phyloP scores from a whole-genome alignment of 1,140 invertebrate genomes.

The Lasaia peninsularis region DNA sequence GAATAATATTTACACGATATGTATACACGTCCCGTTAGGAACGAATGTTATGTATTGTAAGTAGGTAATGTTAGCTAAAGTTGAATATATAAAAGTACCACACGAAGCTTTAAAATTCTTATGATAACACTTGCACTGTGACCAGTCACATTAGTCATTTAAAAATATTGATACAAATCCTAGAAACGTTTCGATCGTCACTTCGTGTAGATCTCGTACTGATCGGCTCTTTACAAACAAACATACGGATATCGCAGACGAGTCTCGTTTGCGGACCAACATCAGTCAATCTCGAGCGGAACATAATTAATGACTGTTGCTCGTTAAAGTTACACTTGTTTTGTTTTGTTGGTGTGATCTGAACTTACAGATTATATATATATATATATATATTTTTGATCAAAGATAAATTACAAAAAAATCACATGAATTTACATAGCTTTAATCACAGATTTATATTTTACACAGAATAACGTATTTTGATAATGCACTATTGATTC shows the following conservation, averaged over 20 bases:
- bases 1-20: slow-evolving; percentile 75
- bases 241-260: slow-evolving; percentile 23
- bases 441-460: slow-evolving; percentile 55
- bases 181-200: slow-evolving; percentile 10
- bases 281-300: slow-evolving; percentile 53
- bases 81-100: slow-evolving; percentile 68
- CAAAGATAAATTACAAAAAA: slow-evolving; percentile 15
- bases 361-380: slow-evolving; percentile 45
- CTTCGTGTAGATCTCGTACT: slow-evolving; percentile 19
- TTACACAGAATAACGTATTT: slow-evolving; percentile 57
- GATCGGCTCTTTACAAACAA: slow-evolving; percentile 18
- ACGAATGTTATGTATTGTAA: slow-evolving; percentile 73
- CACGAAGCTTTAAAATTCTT: slow-evolving; percentile 77
- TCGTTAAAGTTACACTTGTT: slow-evolving; percentile 47
- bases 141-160: slow-evolving; percentile 60
- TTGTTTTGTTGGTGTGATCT: slow-evolving; percentile 72
- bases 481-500: slow-evolving; percentile 64
- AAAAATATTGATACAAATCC: slow-evolving; percentile 38
- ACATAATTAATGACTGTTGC: slow-evolving; percentile 56
- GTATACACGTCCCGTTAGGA: slow-evolving; percentile 76
- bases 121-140: slow-evolving; percentile 74
- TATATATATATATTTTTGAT: slow-evolving; percentile 32
- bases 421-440: slow-evolving; percentile 31
- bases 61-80: slow-evolving; percentile 71
- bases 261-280: slow-evolving; percentile 55